Evolutionary conservation across 1,140 invertebrate genomes (phyloP).

Genomic region (Brachionus asplanchnoidis): DNA sequence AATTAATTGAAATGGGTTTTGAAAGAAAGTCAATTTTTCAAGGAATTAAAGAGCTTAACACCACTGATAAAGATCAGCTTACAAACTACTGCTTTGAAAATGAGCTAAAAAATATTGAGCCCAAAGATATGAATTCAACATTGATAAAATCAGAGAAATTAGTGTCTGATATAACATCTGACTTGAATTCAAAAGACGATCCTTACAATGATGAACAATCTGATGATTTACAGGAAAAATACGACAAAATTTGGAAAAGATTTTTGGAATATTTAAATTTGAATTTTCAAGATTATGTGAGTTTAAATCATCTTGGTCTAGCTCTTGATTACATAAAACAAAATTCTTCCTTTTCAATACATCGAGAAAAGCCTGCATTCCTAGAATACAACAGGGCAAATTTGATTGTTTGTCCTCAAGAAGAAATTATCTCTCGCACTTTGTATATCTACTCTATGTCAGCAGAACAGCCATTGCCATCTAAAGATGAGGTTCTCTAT

Average conservation of each 20-base stretch:
- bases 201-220: not conserved
- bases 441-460: not conserved
- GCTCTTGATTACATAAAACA: conserved; percentile 44
- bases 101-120: not conserved
- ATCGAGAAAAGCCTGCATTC: conserved; percentile 44
- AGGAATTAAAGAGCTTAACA: conserved; percentile 42
- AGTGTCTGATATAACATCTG: not conserved
- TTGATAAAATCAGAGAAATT: conserved; percentile 5
- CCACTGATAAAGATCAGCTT: not conserved
- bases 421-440: conserved; percentile 43
- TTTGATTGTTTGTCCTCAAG: conserved; percentile 48
- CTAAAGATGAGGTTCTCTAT: conserved; percentile 51
- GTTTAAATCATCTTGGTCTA: conserved; percentile 50
- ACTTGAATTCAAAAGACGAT: not conserved
- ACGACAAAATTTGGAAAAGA: conserved; percentile 47
- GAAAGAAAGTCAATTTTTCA: conserved; percentile 45
- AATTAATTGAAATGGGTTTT: conserved; percentile 38
- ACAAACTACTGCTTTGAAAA: not conserved
- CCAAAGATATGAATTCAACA: not conserved
- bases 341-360: conserved; percentile 43
- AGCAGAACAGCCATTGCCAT: conserved; percentile 44
- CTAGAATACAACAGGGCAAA: conserved; percentile 47
- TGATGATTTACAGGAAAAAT: conserved; percentile 43
- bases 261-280: conserved; percentile 47
- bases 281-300: conserved; percentile 49